Percentiles rank a stretch among this genome's conserved stretches.
These are phyloP conservation scores for Cololabis saira DNA, from an alignment of 2,113 vertebrate genomes.

Conservation along the genomic window DNA sequence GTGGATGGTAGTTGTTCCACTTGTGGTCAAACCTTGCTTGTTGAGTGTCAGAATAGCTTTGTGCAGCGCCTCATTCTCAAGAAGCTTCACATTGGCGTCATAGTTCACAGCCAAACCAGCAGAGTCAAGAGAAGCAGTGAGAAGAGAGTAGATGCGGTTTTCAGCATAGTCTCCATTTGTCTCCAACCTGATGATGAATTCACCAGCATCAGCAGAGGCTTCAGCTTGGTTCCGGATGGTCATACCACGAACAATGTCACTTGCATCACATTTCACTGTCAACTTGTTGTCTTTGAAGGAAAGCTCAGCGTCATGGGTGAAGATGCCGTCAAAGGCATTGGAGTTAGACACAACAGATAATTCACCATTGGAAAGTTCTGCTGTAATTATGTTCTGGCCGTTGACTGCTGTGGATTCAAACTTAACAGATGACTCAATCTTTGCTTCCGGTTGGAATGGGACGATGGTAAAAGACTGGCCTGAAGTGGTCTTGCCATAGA, in stretches of 20 bases:
- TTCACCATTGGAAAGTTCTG: conserved; percentile 71
- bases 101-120: conserved; percentile 78
- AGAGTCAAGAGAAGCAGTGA: conserved; percentile 83
- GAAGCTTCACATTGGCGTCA: conserved; percentile 80
- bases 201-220: conserved; percentile 78
- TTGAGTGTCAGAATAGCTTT: conserved; percentile 84
- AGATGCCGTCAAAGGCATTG: conserved; percentile 78
- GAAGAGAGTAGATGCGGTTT: conserved; percentile 77
- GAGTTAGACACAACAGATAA: conserved; percentile 84
- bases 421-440: conserved; percentile 81
- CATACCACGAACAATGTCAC: conserved; percentile 74
- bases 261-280: conserved; percentile 84
- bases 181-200: conserved; percentile 82
- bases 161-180: conserved; percentile 80
- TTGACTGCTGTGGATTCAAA: conserved; percentile 85
- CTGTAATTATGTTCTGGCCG: conserved; percentile 82
- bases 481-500: conserved; percentile 77
- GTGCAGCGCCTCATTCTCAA: conserved; percentile 83
- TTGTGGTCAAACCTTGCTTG: conserved; percentile 84
- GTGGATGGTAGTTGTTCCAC: conserved; percentile 84
- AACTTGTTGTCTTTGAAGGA: conserved; percentile 80
- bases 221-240: conserved; percentile 83
- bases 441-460: conserved; percentile 73
- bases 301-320: conserved; percentile 85
- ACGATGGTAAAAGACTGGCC: conserved; percentile 72